These are phyloP conservation scores for Brenthis ino DNA, from an alignment of 2,888 invertebrate genomes.

Conservation along the genomic window DNA sequence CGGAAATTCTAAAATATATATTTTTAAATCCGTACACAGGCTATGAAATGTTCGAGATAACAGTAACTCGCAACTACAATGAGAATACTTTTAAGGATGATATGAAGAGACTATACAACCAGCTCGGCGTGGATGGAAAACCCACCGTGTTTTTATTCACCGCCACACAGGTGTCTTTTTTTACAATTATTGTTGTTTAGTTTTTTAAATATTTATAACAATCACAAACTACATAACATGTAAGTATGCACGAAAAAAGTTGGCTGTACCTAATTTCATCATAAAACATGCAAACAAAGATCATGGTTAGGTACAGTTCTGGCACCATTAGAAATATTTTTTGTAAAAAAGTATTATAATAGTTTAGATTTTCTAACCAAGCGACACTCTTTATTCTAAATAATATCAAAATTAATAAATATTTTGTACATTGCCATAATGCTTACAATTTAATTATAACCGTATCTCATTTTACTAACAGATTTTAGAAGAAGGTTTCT, in stretches of 20 bases:
- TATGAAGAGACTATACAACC: constrained; percentile 89
- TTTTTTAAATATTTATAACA: not conserved
- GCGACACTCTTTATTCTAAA: too few relatives aligned
- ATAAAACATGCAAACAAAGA: not conserved
- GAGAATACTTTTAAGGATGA: constrained; percentile 93
- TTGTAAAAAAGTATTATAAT: too few relatives aligned
- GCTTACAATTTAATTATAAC: not conserved
- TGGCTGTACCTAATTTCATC: not conserved
- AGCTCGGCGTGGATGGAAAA: constrained; percentile 90
- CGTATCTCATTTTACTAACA: constrained; percentile 43
- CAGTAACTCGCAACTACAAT: constrained; percentile 92
- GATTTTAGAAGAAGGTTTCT: constrained; percentile 90
- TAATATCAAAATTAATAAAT: too few relatives aligned
- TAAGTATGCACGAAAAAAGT: too few relatives aligned
- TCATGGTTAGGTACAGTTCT: too few relatives aligned
- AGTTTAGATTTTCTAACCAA: too few relatives aligned
- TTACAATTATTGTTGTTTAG: not conserved
- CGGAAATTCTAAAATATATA: too few relatives aligned
- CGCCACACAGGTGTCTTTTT: constrained; percentile 85
- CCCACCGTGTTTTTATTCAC: constrained; percentile 92
- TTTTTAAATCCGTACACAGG: constrained; percentile 58
- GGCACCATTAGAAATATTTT: too few relatives aligned
- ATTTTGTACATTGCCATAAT: constrained; percentile 2
- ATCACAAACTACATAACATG: not conserved
- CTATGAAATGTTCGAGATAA: constrained; percentile 91